Percentiles rank a stretch among this genome's conserved stretches.
These are phyloP conservation scores for Orthonevra nobilis DNA, from an alignment of 2,888 invertebrate species.

Conservation along the genomic window DNA sequence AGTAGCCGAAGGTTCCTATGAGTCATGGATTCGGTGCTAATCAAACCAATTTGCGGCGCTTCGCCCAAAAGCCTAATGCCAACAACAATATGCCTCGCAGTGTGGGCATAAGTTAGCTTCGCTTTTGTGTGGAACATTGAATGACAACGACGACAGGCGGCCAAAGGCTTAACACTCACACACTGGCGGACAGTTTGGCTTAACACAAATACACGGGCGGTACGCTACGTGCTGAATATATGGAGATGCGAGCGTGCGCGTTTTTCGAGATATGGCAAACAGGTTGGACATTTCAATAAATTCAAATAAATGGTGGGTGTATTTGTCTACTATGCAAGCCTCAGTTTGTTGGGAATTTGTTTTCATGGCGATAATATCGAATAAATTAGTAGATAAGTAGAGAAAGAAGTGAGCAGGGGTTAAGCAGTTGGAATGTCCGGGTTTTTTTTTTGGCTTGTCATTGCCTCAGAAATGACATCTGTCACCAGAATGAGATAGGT, in stretches of 20 bases:
- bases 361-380: slow-evolving; percentile 39
- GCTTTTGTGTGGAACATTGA: not conserved
- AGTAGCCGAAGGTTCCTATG: slow-evolving; percentile 55
- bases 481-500: slow-evolving; percentile 8
- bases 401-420: slow-evolving; percentile 13
- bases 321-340: slow-evolving; percentile 44
- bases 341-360: slow-evolving; percentile 52
- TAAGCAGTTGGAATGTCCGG: not conserved
- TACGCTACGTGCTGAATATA: slow-evolving; percentile 1
- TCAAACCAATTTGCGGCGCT: slow-evolving; percentile 29
- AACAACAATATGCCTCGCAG: slow-evolving; percentile 9
- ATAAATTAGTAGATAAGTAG: slow-evolving; percentile 26
- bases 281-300: slow-evolving; percentile 49
- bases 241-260: too few species aligned
- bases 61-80: slow-evolving; percentile 24
- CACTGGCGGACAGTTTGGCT: too few species aligned
- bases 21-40: slow-evolving; percentile 52
- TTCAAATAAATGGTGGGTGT: slow-evolving; percentile 42
- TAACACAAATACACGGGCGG: not conserved
- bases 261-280: too few species aligned
- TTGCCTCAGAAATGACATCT: slow-evolving; percentile 18
- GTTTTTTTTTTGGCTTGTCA: slow-evolving; percentile 2
- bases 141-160: too few species aligned
- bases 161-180: slow-evolving; percentile 44
- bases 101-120: slow-evolving; percentile 16